Evolutionary conservation across 2,797 vertebrate genomes (phyloP), one percentile per base, ranked within the genome.

Genomic region (Myoxocephalus aenaeus): DNA sequence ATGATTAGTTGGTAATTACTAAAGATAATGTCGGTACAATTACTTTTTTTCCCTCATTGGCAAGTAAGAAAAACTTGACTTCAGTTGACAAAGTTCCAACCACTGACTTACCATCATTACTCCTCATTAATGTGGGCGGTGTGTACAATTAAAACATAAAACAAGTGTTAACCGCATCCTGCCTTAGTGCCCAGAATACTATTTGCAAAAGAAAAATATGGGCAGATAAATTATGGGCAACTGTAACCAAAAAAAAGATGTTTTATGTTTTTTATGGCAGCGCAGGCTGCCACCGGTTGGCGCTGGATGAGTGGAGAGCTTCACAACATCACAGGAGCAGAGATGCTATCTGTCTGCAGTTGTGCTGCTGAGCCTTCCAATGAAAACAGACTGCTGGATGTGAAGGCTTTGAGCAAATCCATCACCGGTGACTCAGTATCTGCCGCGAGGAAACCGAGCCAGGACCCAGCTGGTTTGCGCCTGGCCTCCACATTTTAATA

Each of bases 241-340:
- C 20, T 72, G 69, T 78, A 81, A 71, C 70, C 17, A 53, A 77
- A 84, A 20, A 38, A 89, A 78, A 27, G 27, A 15, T 3, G 7
- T 76, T 90, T 90, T 90, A 83, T 92, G 90, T 89, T 88, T 67
- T 71, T 68, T 38, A 86, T 77, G 75, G 69, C 40, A 75, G 67
- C 18, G 7, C 48, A 32, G 22, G 50, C 61, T 40, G 42, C 80
- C 65, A 20, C 82, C 73, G 85, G 77, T 81, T 90, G 88, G 88
- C 54, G 56, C 84, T 78, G 25, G 25, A 74, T 78, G 76, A 90
- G 85, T 81, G 77, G 50, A 65, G 73, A 73, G 73, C 81, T 80
- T 42, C 59, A 53, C 44, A 81, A 69, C 66, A 85, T 86, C 83
- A 82, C 84, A 89, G 77, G 70, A 79, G 84, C 80, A 57, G 34